A percentile compares a stretch with the other conserved stretches of the same genome.
These are phyloP conservation scores for Podiceps cristatus DNA, from an alignment of 2,113 vertebrate genomes.

Conservation along the genomic window DNA sequence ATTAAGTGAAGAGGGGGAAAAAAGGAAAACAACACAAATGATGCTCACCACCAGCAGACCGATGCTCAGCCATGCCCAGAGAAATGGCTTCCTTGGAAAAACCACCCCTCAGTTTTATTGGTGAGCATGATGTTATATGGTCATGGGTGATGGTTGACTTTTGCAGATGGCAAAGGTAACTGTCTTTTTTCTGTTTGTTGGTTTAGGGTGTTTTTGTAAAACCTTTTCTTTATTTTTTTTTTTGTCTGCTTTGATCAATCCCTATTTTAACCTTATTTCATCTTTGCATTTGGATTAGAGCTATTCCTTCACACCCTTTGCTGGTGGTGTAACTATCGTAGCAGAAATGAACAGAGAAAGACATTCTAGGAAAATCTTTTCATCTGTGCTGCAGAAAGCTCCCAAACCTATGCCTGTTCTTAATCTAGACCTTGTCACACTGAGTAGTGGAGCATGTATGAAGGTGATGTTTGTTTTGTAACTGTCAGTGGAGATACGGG, in stretches of 20 bases:
- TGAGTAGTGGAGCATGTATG: neutral
- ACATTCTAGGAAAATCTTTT: neutral
- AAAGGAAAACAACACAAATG: fast-evolving
- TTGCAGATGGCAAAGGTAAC: neutral
- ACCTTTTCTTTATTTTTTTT: neutral
- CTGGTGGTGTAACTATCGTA: neutral
- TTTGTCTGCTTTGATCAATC: neutral
- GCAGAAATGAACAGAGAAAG: neutral
- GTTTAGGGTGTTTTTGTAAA: neutral
- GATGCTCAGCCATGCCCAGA: neutral
- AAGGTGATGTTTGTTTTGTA: neutral
- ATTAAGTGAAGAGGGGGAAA: neutral
- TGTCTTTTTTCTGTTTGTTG: neutral
- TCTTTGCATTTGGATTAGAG: neutral
- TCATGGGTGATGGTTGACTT: neutral
- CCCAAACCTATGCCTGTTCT: neutral
- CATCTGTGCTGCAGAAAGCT: fast-evolving
- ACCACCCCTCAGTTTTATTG: neutral
- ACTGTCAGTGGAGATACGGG: neutral
- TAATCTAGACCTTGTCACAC: neutral
- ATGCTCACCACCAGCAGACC: neutral
- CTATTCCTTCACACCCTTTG: neutral
- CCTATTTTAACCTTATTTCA: neutral
- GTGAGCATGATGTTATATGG: neutral
- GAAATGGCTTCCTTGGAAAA: neutral